These are phyloP conservation scores for Entomobrya multifasciata DNA, from an alignment of 2,888 invertebrate genomes.

Conservation along the genomic window DNA sequence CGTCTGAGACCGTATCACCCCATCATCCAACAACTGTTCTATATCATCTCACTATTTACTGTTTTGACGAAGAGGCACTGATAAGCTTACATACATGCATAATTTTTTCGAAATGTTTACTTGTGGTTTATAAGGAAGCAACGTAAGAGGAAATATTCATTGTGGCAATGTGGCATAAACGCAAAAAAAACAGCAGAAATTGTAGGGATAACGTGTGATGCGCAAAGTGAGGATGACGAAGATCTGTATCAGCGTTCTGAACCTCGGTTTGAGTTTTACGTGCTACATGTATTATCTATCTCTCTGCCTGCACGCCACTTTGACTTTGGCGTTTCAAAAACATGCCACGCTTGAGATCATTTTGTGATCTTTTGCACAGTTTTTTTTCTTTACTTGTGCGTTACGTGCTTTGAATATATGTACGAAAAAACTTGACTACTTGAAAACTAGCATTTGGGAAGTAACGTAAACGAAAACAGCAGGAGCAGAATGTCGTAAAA, in stretches of 20 bases:
- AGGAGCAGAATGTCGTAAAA: not conserved
- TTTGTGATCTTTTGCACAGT: slow-evolving; percentile 45
- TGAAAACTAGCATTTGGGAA: not conserved
- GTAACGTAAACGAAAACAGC: slow-evolving; percentile 6
- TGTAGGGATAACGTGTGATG: slow-evolving; percentile 4
- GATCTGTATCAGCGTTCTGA: too few species aligned
- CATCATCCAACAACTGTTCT: slow-evolving; percentile 18
- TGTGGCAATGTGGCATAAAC: too few species aligned
- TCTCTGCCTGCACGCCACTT: slow-evolving; percentile 32
- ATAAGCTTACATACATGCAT: not conserved
- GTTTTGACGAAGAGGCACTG: not conserved
- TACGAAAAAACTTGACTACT: too few species aligned
- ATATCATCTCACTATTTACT: not conserved
- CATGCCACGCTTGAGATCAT: slow-evolving; percentile 60
- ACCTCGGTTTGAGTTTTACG: too few species aligned
- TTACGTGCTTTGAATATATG: not conserved
- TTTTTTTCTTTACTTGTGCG: too few species aligned
- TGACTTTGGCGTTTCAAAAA: slow-evolving; percentile 67
- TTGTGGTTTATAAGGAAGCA: slow-evolving; percentile 10
- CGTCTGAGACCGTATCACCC: slow-evolving; percentile 4
- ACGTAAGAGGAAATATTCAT: too few species aligned
- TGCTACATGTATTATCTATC: not conserved
- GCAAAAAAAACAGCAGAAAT: too few species aligned
- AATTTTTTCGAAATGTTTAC: slow-evolving; percentile 23
- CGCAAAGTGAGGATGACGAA: not conserved